Base-by-base conservation (phyloP, 2,113 vertebrate species). In the Labeo catla region DNA sequence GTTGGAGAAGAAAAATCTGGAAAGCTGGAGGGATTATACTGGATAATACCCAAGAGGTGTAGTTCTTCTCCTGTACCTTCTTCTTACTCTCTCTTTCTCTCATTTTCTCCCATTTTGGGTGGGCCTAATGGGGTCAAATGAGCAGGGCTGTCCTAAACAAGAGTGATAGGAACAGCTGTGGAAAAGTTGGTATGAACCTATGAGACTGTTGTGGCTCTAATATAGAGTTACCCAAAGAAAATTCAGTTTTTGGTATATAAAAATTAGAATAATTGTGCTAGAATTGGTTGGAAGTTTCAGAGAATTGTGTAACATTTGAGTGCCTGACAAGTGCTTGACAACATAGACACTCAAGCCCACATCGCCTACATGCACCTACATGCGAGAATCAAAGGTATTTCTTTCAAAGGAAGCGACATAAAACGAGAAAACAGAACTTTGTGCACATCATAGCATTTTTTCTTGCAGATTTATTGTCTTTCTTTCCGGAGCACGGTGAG, bases 81-180 rank as follows among this genome's bases (percentile, higher is more conserved):
- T 54, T 45, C 16, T 54, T 6, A 19, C 23, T 66, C 34, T 65
- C 77, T 28, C 7, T 66, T 66, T 65, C 13, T 43, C 23, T 43
- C 78, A 73, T 49, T 57, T 39, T 47, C 61, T 82, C 61, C 50
- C 13, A 19, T 79, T 70, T 74, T 85, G 61, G 74, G 70, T 81
- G 79, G 77, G 36, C 15, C 36, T 61, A 81, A 87, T 70, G 73
- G 77, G 76, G 68, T 54, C 81, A 83, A 57, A 81, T 84, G 61
- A 81, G 77, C 49, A 57, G 39, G 66, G 74, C 13, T 28, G 19
- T 45, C 49, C 9, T 86, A 85, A 86, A 89, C 83, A 76, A 63
- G 47, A 84, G 52, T 84, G 87, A 89, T 85, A 43, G 85, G 82
- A 63, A 63, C 76, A 87, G 79, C 85, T 86, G 65, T 77, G 50